These are phyloP conservation scores for Carcina quercana DNA, from an alignment of 2,888 invertebrate species.

Conservation along the genomic window DNA sequence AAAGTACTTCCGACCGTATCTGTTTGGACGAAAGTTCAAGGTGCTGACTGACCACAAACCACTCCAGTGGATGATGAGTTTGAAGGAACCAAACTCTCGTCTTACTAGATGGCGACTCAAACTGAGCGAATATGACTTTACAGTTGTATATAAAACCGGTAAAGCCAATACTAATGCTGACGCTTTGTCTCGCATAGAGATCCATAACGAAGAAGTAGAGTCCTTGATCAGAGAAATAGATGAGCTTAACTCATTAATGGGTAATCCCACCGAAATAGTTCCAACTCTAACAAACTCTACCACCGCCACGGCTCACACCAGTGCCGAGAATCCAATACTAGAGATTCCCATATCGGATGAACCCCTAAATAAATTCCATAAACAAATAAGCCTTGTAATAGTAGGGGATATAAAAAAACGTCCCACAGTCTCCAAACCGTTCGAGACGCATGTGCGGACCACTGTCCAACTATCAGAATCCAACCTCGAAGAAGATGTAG, in stretches of 20 bases:
- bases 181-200: constrained; percentile 14
- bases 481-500: constrained; percentile 10
- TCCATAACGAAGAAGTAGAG: background rate
- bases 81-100: background rate
- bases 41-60: background rate
- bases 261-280: background rate
- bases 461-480: constrained; percentile 9
- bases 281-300: background rate
- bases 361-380: constrained; percentile 8
- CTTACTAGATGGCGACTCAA: background rate
- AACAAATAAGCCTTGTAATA: constrained; percentile 10
- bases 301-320: background rate
- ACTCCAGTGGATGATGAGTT: background rate
- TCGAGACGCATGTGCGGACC: constrained; percentile 7
- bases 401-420: constrained; percentile 7
- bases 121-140: constrained; percentile 7
- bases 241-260: too few relatives aligned
- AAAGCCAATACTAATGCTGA: constrained; percentile 16
- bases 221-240: too few relatives aligned
- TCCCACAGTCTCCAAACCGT: constrained; percentile 9
- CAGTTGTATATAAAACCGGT: constrained; percentile 16
- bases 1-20: constrained; percentile 9
- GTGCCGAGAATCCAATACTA: constrained; percentile 1
- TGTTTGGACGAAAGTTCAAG: background rate
- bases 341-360: constrained; percentile 8